These are phyloP conservation scores for Anthopleura xanthogrammica DNA, from an alignment of 92 coral and sea anemone species.

Conservation along the genomic window DNA sequence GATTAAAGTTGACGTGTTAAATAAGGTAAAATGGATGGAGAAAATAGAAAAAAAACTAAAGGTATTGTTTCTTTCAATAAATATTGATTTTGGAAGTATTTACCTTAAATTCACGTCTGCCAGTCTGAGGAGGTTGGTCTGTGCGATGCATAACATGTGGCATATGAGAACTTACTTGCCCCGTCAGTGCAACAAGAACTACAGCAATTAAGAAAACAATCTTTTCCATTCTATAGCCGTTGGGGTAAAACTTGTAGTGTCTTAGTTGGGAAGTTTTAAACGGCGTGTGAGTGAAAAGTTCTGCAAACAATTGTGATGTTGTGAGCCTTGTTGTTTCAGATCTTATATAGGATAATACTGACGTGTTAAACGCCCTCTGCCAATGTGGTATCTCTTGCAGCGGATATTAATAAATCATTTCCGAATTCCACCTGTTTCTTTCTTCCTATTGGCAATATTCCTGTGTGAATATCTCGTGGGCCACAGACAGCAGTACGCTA, in stretches of 20 bases:
- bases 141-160: too few relatives aligned
- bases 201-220: background rate
- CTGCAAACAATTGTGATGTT: background rate
- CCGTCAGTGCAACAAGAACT: background rate
- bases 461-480: background rate
- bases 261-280: background rate
- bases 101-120: background rate
- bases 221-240: background rate
- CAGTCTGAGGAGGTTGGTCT: too few relatives aligned
- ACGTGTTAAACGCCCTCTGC: background rate
- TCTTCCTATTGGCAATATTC: conserved; percentile 7
- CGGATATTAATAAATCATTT: conserved; percentile 5
- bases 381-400: background rate
- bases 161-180: background rate
- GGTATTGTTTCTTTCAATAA: too few relatives aligned
- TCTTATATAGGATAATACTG: conserved; percentile 4
- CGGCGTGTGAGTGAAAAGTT: background rate
- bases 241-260: background rate
- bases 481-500: background rate
- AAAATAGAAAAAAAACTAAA: too few relatives aligned
- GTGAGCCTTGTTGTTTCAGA: background rate
- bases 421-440: background rate
- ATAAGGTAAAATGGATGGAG: too few relatives aligned
- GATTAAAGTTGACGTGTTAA: too few relatives aligned
- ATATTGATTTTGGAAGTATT: background rate